Evolutionary conservation across 2,888 invertebrate genomes (phyloP).

Genomic region (Cynaeus angustus): DNA sequence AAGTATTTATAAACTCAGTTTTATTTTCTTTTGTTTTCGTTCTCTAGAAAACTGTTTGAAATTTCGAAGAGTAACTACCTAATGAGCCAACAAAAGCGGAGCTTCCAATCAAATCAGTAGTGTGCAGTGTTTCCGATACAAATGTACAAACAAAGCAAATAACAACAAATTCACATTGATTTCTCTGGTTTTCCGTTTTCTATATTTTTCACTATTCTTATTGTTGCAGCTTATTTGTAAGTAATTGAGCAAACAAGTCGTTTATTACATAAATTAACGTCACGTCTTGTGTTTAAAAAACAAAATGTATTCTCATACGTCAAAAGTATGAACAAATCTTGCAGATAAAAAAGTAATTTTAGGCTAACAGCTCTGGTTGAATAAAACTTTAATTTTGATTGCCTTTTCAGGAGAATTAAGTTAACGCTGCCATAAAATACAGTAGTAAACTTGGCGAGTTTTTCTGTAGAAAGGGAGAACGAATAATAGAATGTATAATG

Average conservation of each 20-base stretch:
- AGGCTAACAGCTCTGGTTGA: neutral
- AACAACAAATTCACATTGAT: slow-evolving; percentile 52
- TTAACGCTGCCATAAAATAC: slow-evolving; percentile 10
- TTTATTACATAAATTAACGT: neutral
- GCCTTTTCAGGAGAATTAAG: slow-evolving; percentile 7
- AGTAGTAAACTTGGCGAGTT: slow-evolving; percentile 3
- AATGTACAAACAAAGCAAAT: slow-evolving; percentile 49
- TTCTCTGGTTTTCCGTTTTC: slow-evolving; percentile 46
- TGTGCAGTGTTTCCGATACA: slow-evolving; percentile 50
- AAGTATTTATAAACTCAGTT: neutral
- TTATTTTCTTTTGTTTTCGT: neutral
- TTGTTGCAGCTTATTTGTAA: slow-evolving; percentile 21
- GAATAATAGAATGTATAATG: no score
- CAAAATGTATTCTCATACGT: neutral
- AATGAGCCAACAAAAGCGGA: slow-evolving; percentile 52
- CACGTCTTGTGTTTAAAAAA: neutral
- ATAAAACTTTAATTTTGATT: slow-evolving; percentile 16
- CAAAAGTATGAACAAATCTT: slow-evolving; percentile 1
- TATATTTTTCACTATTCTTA: slow-evolving; percentile 24
- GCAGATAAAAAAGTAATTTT: slow-evolving; percentile 3
- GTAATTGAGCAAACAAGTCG: slow-evolving; percentile 12
- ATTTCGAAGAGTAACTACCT: slow-evolving; percentile 35
- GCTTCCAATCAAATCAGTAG: slow-evolving; percentile 55
- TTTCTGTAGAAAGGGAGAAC: neutral
- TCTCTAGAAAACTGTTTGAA: slow-evolving; percentile 2